phyloP scores from a whole-genome alignment of 2,797 vertebrate genomes.

The Apogon hyalosoma region DNA sequence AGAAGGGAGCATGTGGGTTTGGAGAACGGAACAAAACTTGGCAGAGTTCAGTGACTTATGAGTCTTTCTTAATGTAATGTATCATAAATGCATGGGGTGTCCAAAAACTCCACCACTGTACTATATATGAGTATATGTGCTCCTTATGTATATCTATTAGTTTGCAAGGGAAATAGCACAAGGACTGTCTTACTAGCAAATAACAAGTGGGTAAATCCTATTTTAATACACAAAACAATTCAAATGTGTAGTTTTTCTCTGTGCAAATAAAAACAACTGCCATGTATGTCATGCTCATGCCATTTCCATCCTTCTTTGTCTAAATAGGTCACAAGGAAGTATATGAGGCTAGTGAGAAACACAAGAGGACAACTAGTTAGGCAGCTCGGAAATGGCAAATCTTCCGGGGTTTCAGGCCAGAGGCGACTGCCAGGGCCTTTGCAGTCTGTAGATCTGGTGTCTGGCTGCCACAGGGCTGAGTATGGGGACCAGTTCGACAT shows the following conservation, averaged over 20 bases:
- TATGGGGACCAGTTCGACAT: conserved; percentile 62
- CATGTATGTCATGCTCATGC: conserved; percentile 1
- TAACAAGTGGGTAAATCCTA: too few species aligned
- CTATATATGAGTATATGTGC: too few species aligned
- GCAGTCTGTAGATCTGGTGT: conserved; percentile 51
- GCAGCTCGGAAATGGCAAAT: conserved; percentile 48
- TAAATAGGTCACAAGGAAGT: conserved; percentile 58
- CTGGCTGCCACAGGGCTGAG: conserved; percentile 40
- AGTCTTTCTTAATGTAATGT: too few species aligned
- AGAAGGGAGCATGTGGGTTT: too few species aligned
- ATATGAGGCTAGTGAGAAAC: conserved; percentile 26
- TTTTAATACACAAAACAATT: too few species aligned
- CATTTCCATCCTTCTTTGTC: conserved; percentile 14
- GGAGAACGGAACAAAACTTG: too few species aligned
- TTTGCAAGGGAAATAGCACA: too few species aligned
- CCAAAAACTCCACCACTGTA: too few species aligned
- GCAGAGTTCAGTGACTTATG: too few species aligned
- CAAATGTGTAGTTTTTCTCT: neutral
- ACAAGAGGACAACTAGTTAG: conserved; percentile 47
- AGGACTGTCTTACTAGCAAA: too few species aligned
- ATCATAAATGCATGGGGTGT: too few species aligned
- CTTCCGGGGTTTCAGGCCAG: conserved; percentile 48
- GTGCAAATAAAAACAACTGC: neutral
- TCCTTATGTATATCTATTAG: too few species aligned
- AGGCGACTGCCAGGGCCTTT: conserved; percentile 45